Evolutionary conservation across 2,797 vertebrate species (phyloP), one percentile per base, ranked within the genome.

Genomic region (Gorsachius magnificus): DNA sequence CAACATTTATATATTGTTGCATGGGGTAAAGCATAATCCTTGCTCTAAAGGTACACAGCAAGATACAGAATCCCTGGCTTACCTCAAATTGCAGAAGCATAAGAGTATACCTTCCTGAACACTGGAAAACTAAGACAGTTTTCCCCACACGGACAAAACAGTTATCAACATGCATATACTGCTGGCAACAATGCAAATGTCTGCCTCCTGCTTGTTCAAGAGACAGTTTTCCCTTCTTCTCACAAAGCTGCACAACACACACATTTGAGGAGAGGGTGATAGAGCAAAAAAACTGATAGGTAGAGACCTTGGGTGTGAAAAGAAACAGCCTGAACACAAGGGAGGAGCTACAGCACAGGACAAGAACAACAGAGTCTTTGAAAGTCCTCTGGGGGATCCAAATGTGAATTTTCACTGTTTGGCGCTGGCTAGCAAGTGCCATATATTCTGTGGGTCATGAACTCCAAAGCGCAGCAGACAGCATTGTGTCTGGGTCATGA

Each of bases 241-340:
- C 38, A 76, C 1, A 2, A 19, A 86, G 35, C 58, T 79, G 38
- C 35, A 83, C 24, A 83, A 76, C 51, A 72, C 31, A 50, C 5
- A 6, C 10, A 21, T 53, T 89, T 90, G 45, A 75, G 19, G 43
- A 78, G 9, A 68, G 11, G 10, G 17, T 33, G 14, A 79, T 0
- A 74, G 48, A 83, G 35, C 19, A 64, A 84, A 91, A 87, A 29
- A 31, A 0, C 11, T 0, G 0, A 35, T 0, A 58, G 20, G 24
- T 15, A 36, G 24, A 95, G n/a, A 74, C 28, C 9, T 8, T 33
- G 22, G 12, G 13, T n/a, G 25, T 31, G 50, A 87, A 87, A 80
- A 53, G 17, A 88, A 87, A 41, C 1, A 4, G 38, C 20, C 33
- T n/a, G 22, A 46, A 92, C 6, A 28, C 87, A 24, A 72, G 17